A percentile compares a stretch with the other conserved stretches of the same genome.
Conservation (phyloP, 2,113 vertebrate species). For the Pedetes capensis region DNA sequence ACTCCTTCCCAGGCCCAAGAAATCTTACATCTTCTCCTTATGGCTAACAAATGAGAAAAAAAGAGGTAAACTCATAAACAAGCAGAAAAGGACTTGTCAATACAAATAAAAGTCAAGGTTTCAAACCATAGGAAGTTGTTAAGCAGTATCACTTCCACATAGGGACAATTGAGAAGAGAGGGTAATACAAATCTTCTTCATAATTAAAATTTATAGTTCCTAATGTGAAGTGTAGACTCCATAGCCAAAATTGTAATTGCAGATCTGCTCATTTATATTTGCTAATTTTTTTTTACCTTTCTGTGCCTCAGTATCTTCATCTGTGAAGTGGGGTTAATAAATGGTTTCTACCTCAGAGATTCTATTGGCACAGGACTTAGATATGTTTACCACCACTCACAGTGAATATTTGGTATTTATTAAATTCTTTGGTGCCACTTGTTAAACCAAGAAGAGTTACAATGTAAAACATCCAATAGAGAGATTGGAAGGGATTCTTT, state of each 20-base stretch:
- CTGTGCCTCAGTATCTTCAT: not conserved
- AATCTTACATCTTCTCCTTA: not conserved
- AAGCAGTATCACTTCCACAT: not conserved
- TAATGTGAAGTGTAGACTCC: not conserved
- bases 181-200: not conserved
- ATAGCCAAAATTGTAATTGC: not conserved
- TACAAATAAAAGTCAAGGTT: not conserved
- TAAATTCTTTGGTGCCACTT: not conserved
- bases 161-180: not conserved
- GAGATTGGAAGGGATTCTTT: not conserved
- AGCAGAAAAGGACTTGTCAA: not conserved
- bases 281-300: not conserved
- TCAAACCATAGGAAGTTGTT: not conserved
- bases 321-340: not conserved
- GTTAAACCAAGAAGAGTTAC: not conserved
- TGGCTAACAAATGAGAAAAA: not conserved
- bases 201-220: not conserved
- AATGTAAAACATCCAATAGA: not conserved
- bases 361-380: not conserved
- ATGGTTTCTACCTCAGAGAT: not conserved
- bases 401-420: not conserved
- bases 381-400: not conserved
- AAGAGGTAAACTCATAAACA: not conserved
- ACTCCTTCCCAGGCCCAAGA: not conserved
- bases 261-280: not conserved